Conservation (phyloP, 2,888 invertebrate species). For the Habroteleia sp. region DNA sequence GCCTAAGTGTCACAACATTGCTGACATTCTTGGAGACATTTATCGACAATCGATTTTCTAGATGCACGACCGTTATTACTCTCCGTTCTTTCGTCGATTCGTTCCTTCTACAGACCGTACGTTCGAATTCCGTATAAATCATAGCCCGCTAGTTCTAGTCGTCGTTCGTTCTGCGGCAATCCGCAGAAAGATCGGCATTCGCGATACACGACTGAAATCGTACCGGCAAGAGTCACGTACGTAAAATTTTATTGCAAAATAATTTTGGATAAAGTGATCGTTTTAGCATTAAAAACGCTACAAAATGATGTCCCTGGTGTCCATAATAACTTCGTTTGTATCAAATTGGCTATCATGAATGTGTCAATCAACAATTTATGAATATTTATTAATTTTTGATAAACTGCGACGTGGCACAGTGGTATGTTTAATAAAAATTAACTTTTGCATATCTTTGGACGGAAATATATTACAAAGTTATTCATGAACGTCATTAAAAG, state of each 20-base stretch:
- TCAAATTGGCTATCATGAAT: slow-evolving; percentile 9
- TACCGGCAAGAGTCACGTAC: slow-evolving; percentile 25
- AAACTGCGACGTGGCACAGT: too few relatives aligned
- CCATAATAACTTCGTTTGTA: slow-evolving; percentile 5
- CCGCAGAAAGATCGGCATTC: slow-evolving; percentile 27
- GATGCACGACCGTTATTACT: slow-evolving; percentile 31
- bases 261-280: slow-evolving; percentile 70
- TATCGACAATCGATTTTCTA: slow-evolving; percentile 68
- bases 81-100: slow-evolving; percentile 4
- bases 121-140: slow-evolving; percentile 46
- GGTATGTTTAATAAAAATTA: too few relatives aligned
- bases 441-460: too few relatives aligned
- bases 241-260: slow-evolving; percentile 70
- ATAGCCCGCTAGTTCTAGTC: slow-evolving; percentile 25
- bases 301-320: slow-evolving; percentile 15
- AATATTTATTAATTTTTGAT: too few relatives aligned
- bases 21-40: slow-evolving; percentile 62
- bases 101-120: slow-evolving; percentile 22
- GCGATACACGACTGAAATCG: slow-evolving; percentile 30
- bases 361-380: too few relatives aligned
- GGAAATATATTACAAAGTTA: too few relatives aligned
- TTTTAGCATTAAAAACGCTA: slow-evolving; percentile 19
- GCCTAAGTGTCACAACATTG: slow-evolving; percentile 63
- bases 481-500: too few relatives aligned
- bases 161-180: slow-evolving; percentile 37